Base-by-base conservation (phyloP, 2,797 vertebrate genomes). In the Lepilemur septentrionalis region DNA sequence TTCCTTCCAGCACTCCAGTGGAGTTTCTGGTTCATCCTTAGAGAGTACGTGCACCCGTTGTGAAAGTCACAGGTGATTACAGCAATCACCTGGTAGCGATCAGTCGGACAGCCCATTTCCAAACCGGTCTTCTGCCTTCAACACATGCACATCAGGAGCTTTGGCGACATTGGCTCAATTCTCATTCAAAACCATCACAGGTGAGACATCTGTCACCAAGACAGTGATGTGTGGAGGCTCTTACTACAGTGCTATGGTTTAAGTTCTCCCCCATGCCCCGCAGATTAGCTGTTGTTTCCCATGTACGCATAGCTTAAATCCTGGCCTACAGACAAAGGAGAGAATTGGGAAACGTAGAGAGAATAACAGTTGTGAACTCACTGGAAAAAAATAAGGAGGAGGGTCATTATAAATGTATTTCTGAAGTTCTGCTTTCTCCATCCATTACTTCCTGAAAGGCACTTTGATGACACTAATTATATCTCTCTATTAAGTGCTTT, bases 401-500 rank as follows among this genome's bases (percentile, higher is more conserved):
- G 28, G 57, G 12, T 63, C 52, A 87, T 50, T 59, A 13, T 8
- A 67, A 59, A 59, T 41, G 83, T 25, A 73, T 79, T 91, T 38
- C n/a, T 80, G 15, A 67, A 38, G 11, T 50, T 67, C 65, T 65
- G 61, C 46, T 41, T 93, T 83, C 25, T 65, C 32, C 75, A 80
- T 57, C 57, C 35, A 48, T 85, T 81, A n/a, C 50, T 80, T 86
- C 57, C 59, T 38, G 9, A 52, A 50, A 75, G 35, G 15, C 20
- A 59, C 35, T 75, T 84, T 61, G 52, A 81, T 82, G 52, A 57
- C 35, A 87, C 48, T 83, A 82, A 70, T 73, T 67, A 55, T 38
- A 65, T 63, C 3, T 61, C 48, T 80, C 61, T 86, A 87, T 48
- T 80, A 88, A 76, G 48, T 41, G 15, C 50, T 52, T 94, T 75